Conservation (phyloP, 2,113 vertebrate species). For the Chelonoidis abingdonii region DNA sequence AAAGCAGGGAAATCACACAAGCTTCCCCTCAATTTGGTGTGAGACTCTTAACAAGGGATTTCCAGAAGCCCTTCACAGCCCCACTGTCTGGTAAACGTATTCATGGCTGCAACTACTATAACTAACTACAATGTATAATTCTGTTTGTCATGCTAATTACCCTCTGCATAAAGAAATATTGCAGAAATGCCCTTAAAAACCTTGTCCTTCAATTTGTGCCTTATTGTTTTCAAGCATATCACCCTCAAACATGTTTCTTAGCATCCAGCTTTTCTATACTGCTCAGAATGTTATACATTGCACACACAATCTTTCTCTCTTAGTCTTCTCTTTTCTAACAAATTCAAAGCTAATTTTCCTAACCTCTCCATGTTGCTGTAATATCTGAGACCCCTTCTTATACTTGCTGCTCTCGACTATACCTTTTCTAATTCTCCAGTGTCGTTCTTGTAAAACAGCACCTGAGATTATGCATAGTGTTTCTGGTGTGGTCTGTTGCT, state of each 20-base stretch:
- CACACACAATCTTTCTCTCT: conserved; percentile 8
- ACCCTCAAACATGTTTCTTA: not conserved
- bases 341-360: not conserved
- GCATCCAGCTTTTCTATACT: not conserved
- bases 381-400: conserved; percentile 43
- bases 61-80: conserved; percentile 48
- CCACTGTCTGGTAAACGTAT: conserved; percentile 58
- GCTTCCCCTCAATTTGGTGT: conserved; percentile 15
- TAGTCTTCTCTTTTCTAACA: conserved; percentile 8
- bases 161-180: conserved; percentile 23
- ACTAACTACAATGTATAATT: conserved; percentile 29
- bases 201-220: not conserved
- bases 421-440: conserved; percentile 33
- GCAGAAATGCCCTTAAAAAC: conserved; percentile 46
- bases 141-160: conserved; percentile 39
- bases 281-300: not conserved
- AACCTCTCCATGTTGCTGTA: conserved; percentile 28
- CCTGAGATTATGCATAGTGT: conserved; percentile 64
- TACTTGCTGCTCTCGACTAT: conserved; percentile 31
- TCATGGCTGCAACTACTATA: conserved; percentile 1
- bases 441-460: conserved; percentile 28
- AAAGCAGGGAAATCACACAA: not conserved
- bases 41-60: conserved; percentile 56
- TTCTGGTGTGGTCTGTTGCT: conserved; percentile 51
- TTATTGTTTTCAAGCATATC: conserved; percentile 34